phyloP scores from a whole-genome alignment of 2,113 vertebrate genomes.

The Podarcis muralis region DNA sequence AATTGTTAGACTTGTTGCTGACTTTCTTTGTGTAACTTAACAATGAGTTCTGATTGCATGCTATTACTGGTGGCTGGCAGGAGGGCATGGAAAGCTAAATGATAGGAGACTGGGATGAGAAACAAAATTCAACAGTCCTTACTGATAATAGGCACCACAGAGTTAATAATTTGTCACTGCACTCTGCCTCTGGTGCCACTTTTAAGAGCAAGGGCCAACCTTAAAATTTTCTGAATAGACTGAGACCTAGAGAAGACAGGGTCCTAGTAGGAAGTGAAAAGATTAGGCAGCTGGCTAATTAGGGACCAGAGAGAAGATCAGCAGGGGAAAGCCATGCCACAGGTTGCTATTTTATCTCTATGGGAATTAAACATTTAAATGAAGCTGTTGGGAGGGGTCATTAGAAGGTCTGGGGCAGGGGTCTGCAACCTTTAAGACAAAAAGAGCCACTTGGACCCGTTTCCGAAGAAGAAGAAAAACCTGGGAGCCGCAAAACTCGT shows the following conservation, averaged over 20 bases:
- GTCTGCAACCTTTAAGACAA: no score
- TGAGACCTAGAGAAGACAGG: no score
- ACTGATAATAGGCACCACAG: not conserved
- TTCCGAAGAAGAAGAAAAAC: no score
- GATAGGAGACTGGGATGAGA: not conserved
- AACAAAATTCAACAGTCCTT: not conserved
- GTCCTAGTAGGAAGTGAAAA: not conserved
- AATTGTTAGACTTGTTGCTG: conserved; percentile 56
- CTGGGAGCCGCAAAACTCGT: no score
- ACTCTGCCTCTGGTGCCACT: not conserved
- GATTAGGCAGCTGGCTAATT: not conserved
- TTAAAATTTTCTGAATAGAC: not conserved
- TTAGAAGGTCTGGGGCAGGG: no score
- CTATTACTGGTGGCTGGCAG: conserved; percentile 23
- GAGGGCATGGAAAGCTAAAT: conserved; percentile 11
- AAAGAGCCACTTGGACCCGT: no score
- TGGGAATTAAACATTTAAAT: no score
- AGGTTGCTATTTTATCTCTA: no score
- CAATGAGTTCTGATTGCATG: conserved; percentile 48
- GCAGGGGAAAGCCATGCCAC: no score
- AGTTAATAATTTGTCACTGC: not conserved
- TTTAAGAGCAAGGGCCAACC: not conserved
- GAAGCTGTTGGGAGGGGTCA: no score
- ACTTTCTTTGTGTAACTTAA: conserved; percentile 39
- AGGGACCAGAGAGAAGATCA: no score